These are phyloP conservation scores for Poeciliopsis occidentalis DNA, from an alignment of 2,113 vertebrate genomes.

Conservation along the genomic window DNA sequence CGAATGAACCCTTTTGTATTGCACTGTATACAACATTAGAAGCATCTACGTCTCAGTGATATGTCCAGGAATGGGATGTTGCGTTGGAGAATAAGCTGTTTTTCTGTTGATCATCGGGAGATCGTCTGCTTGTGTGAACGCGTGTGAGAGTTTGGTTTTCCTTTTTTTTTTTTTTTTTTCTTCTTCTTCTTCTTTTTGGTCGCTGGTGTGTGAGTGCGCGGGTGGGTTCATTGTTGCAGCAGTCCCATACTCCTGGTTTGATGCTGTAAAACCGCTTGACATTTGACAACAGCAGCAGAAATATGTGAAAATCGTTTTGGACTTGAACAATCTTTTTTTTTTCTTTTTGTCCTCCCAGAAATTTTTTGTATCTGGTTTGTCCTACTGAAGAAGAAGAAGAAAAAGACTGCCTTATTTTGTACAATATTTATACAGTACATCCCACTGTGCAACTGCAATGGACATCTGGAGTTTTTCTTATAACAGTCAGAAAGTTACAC, in stretches of 20 bases:
- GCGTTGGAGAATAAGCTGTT: conserved; percentile 84
- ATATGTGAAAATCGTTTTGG: conserved; percentile 79
- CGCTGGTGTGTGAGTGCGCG: conserved; percentile 60
- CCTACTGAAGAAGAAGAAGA: conserved; percentile 76
- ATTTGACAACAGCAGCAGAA: conserved; percentile 75
- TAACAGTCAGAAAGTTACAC: conserved; percentile 79
- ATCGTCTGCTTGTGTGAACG: conserved; percentile 43
- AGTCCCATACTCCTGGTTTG: conserved; percentile 66
- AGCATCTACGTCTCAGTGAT: conserved; percentile 82
- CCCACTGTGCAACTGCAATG: conserved; percentile 82
- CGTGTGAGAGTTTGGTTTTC: conserved; percentile 26
- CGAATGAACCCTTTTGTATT: conserved; percentile 88
- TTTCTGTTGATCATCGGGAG: conserved; percentile 70
- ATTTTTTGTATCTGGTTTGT: conserved; percentile 87
- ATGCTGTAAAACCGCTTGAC: conserved; percentile 73
- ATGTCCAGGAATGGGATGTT: conserved; percentile 78
- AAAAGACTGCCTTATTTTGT: conserved; percentile 93
- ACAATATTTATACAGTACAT: conserved; percentile 93
- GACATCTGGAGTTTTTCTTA: conserved; percentile 83
- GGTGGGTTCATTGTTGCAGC: conserved; percentile 65
- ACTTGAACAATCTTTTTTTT: conserved; percentile 75
- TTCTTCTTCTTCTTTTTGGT: conserved; percentile 6
- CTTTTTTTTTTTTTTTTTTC: neutral
- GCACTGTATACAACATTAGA: conserved; percentile 86
- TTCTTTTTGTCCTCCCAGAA: conserved; percentile 75